These are phyloP conservation scores for Zonitis immaculata DNA, from an alignment of 2,888 invertebrate species.

Conservation along the genomic window DNA sequence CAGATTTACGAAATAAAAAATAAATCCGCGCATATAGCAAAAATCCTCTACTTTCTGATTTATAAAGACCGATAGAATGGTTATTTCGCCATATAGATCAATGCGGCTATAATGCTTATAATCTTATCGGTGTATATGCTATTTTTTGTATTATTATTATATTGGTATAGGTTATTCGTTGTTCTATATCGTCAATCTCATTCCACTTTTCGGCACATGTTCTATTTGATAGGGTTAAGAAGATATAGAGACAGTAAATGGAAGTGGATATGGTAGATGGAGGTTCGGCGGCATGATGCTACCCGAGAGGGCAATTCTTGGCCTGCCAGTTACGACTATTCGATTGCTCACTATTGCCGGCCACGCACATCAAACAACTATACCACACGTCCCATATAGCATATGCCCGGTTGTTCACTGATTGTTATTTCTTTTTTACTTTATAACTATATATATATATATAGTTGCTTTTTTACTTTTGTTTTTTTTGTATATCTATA, in stretches of 20 bases:
- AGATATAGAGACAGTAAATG: slow-evolving; percentile 41
- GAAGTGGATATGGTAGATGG: slow-evolving; percentile 39
- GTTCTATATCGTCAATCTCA: slow-evolving; percentile 39
- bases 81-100: no score
- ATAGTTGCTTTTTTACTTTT: no score
- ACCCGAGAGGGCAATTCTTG: slow-evolving; percentile 57
- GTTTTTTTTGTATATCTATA: slow-evolving; percentile 38
- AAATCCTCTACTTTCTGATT: slow-evolving; percentile 28
- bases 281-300: slow-evolving; percentile 45
- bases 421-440: slow-evolving; percentile 46
- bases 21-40: slow-evolving; percentile 20
- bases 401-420: slow-evolving; percentile 38
- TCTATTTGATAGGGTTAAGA: slow-evolving; percentile 34
- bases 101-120: no score
- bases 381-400: slow-evolving; percentile 27
- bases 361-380: no score
- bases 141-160: no score
- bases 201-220: slow-evolving; percentile 36
- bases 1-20: no score
- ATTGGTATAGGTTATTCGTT: slow-evolving; percentile 33
- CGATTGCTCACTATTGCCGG: slow-evolving; percentile 53
- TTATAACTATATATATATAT: no score
- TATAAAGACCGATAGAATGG: no score
- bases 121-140: no score
- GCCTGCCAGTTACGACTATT: slow-evolving; percentile 60